These are phyloP conservation scores for Sinelater perroti DNA, from an alignment of 2,888 invertebrate genomes.

Conservation along the genomic window DNA sequence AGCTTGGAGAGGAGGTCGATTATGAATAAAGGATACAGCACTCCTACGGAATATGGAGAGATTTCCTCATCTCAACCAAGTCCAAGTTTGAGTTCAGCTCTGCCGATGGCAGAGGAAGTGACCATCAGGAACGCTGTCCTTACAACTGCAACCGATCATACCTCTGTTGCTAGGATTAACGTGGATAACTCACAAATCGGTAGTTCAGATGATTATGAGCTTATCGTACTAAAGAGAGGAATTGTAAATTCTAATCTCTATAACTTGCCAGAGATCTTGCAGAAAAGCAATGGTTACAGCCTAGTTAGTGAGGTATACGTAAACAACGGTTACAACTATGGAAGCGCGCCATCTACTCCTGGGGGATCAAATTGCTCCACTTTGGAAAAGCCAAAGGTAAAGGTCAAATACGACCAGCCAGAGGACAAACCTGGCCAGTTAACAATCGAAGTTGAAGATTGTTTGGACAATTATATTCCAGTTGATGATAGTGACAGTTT, in stretches of 20 bases:
- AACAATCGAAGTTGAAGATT: slow-evolving; percentile 85
- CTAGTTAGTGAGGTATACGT: slow-evolving; percentile 82
- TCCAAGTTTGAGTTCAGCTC: slow-evolving; percentile 75
- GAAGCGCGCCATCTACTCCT: slow-evolving; percentile 67
- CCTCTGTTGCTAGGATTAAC: slow-evolving; percentile 61
- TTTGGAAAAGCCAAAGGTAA: slow-evolving; percentile 56
- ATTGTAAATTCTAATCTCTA: slow-evolving; percentile 57
- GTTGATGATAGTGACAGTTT: slow-evolving; percentile 84
- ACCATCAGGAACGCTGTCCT: slow-evolving; percentile 81
- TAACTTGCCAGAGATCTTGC: slow-evolving; percentile 64
- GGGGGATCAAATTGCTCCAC: slow-evolving; percentile 67
- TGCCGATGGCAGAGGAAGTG: slow-evolving; percentile 82
- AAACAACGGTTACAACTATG: slow-evolving; percentile 76
- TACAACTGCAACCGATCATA: slow-evolving; percentile 68
- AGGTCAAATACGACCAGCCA: slow-evolving; percentile 64
- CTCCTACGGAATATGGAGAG: slow-evolving; percentile 72
- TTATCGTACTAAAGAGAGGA: slow-evolving; percentile 57
- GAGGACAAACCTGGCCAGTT: slow-evolving; percentile 78
- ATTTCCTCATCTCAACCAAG: slow-evolving; percentile 75
- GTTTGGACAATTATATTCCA: slow-evolving; percentile 78
- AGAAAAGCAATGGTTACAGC: slow-evolving; percentile 67
- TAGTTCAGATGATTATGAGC: slow-evolving; percentile 59
- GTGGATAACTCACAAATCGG: background rate
- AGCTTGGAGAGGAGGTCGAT: slow-evolving; percentile 74
- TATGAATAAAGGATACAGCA: slow-evolving; percentile 63